Conservation (phyloP, 2,113 vertebrate species). For the Sylvia atricapilla region DNA sequence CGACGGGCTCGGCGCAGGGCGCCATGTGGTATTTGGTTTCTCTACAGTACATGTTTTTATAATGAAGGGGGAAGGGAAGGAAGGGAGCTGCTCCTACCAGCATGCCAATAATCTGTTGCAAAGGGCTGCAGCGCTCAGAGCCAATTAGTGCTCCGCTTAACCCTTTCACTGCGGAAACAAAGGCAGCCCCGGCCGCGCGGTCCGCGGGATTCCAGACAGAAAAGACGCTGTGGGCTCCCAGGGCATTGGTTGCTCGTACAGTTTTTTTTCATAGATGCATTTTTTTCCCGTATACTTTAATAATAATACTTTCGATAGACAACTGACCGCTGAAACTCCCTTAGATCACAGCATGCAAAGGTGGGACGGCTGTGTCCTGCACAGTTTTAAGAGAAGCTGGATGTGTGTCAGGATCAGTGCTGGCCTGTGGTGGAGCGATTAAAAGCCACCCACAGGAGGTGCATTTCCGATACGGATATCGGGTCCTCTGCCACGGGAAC, state of each 20-base stretch:
- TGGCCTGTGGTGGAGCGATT: neutral
- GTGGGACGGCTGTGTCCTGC: neutral
- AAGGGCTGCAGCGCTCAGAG: conserved; percentile 22
- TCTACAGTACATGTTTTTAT: conserved; percentile 56
- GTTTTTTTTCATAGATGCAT: neutral
- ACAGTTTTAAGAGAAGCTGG: neutral
- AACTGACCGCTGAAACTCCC: neutral
- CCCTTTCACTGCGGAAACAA: conserved; percentile 29
- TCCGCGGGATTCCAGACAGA: neutral
- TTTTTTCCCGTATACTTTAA: neutral
- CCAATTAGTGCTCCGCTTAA: conserved; percentile 56
- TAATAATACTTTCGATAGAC: neutral
- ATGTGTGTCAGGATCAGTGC: neutral
- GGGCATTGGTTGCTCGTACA: fast-evolving
- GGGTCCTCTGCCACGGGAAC: neutral
- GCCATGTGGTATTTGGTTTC: conserved; percentile 61
- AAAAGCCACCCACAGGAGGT: neutral
- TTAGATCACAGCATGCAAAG: neutral
- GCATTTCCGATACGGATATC: fast-evolving
- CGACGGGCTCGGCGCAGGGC: conserved; percentile 2
- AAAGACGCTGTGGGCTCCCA: neutral
- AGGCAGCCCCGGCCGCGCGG: neutral
- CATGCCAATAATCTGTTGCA: conserved; percentile 66
- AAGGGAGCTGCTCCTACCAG: conserved; percentile 52
- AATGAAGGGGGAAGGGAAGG: conserved; percentile 60